A percentile compares a stretch with the other conserved stretches of the same genome.
Evolutionary conservation across 2,797 vertebrate genomes (phyloP).

Genomic region (Nasua narica): DNA sequence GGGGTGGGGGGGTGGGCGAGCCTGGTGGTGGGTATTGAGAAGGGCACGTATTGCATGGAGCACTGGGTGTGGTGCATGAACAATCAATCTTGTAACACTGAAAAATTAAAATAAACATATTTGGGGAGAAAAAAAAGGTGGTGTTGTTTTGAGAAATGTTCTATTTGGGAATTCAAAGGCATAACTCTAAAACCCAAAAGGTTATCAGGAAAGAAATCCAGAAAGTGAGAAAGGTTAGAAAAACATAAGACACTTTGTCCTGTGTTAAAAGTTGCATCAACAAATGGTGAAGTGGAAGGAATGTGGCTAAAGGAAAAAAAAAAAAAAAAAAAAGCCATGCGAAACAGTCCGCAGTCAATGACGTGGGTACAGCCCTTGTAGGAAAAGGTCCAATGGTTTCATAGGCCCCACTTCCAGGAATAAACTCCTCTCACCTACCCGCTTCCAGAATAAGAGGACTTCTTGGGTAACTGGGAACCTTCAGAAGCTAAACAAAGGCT

Average conservation of each 20-base stretch:
- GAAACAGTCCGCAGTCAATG: background rate
- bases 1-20: no score
- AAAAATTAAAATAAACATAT: no score
- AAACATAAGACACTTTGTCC: constrained; percentile 55
- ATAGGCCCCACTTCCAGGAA: constrained; percentile 46
- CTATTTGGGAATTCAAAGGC: constrained; percentile 49
- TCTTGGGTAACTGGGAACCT: constrained; percentile 41
- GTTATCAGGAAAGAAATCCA: constrained; percentile 66
- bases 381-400: constrained; percentile 38
- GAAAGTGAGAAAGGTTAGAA: constrained; percentile 58
- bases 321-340: background rate
- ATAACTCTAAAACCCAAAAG: constrained; percentile 57
- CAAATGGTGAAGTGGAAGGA: constrained; percentile 67
- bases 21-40: no score
- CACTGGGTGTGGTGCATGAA: no score
- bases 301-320: constrained; percentile 44
- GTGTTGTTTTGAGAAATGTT: constrained; percentile 53
- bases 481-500: constrained; percentile 39
- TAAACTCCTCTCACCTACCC: constrained; percentile 2
- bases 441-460: background rate
- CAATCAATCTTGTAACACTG: no score
- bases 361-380: background rate
- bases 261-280: constrained; percentile 58
- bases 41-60: no score
- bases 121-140: no score